Conservation (phyloP, 2,113 vertebrate species). For the Pachypanchax playfairii region DNA sequence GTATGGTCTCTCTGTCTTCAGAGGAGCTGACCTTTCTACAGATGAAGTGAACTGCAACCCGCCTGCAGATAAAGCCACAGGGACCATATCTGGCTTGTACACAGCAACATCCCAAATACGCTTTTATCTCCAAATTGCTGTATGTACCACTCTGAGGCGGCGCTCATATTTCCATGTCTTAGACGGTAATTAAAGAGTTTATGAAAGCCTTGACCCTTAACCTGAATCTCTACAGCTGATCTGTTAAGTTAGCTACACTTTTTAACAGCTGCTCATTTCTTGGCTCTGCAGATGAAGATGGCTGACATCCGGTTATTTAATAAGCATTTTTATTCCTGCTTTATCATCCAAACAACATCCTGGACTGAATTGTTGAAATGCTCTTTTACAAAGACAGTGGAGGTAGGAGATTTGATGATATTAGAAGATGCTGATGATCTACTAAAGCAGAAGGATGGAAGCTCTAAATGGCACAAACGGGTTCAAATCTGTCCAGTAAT, state of each 20-base stretch:
- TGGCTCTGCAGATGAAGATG: not conserved
- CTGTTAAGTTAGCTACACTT: not conserved
- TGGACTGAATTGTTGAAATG: not conserved
- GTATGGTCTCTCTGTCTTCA: slow-evolving; percentile 38
- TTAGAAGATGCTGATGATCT: no score
- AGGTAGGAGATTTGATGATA: no score
- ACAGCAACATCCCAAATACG: slow-evolving; percentile 27
- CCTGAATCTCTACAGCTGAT: not conserved
- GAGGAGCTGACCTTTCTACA: slow-evolving; percentile 66
- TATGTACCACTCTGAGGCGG: slow-evolving; percentile 3
- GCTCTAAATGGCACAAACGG: no score
- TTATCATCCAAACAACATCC: no score
- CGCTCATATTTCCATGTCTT: slow-evolving; percentile 2
- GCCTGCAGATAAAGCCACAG: slow-evolving; percentile 50
- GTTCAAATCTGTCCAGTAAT: no score
- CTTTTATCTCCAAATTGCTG: slow-evolving; percentile 40
- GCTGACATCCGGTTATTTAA: no score
- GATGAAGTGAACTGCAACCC: slow-evolving; percentile 49
- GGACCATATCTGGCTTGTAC: slow-evolving; percentile 32
- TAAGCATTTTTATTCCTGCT: no score
- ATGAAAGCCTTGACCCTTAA: slow-evolving; percentile 43
- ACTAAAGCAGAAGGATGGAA: no score
- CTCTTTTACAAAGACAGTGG: no score
- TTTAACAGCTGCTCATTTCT: not conserved
- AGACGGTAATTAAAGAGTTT: slow-evolving; percentile 54